Evolutionary conservation across 2,797 vertebrate species (phyloP), one percentile per base, ranked within the genome.

Genomic region (Alectoris magna): DNA sequence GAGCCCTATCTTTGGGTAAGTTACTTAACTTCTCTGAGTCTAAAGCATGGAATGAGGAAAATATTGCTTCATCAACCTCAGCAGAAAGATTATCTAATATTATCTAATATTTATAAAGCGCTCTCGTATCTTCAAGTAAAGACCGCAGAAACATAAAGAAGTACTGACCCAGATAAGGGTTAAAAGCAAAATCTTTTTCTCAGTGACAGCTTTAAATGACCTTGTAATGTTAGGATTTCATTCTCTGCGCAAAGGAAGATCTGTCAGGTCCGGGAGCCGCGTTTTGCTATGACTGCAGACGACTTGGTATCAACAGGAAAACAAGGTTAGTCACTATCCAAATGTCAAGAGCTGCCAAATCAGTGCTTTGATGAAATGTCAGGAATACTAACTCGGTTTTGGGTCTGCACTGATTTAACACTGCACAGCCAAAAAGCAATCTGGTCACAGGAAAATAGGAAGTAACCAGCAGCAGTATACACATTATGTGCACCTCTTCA

Each of bases 221-320:
- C 91, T 94, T 93, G 88, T 71, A 91, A 83, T 14, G 64, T 83
- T 71, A 60, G 78, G 90, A 91, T 93, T 59, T 94, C 91, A 91
- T 82, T 94, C 87, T 91, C 81, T 80, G 74, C 4, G 62, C 81
- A 88, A 90, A 92, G 48, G 77, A 88, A 76, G 80, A 75, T 39
- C 74, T 87, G 86, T 83, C 78, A 70, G 91, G 93, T 71, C 90
- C 36, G 68, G 71, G 77, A 94, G 72, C 48, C 41, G 3, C 34
- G 81, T 43, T 94, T 77, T 88, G 74, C 90, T 94, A 6, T 74
- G 88, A 95, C 81, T 88, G 88, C 8, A 2, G 75, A 93, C 84
- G 88, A 95, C 91, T 94, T 90, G 77, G 78, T 94, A 96, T 90
- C 95, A 96, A 93, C 93, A 94, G 66, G 51, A 85, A 96, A 95